Evolutionary conservation across 2,797 vertebrate species (phyloP), one percentile per base, ranked within the genome.

Genomic region (Sphenopsis melanotis): DNA sequence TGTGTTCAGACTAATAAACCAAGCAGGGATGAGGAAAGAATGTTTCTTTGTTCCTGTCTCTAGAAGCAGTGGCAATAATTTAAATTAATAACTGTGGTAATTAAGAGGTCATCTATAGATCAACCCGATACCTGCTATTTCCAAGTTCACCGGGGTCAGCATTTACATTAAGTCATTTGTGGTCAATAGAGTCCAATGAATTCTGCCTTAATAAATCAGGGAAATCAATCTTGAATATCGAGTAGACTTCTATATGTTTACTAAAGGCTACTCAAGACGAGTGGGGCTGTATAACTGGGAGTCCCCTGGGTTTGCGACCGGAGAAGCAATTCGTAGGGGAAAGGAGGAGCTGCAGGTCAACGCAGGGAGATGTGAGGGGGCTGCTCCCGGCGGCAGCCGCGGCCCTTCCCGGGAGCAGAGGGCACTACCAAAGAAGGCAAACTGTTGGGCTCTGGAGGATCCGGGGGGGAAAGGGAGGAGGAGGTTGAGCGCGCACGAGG

Each of bases 91-190:
- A 97, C 97, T 97, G 97, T 97, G 97, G 98, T 98, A 97, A 98
- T 98, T 98, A 98, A 98, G 98, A 98, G 98, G 98, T 98, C 97
- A 98, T 98, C 98, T 97, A 97, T 97, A 97, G 97, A 98, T 98
- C 98, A 98, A 97, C 97, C 97, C 94, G 94, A 96, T 96, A 97
- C 94, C 95, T 97, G 95, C 97, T 96, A 97, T 98, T 97, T 98
- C 97, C 97, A 97, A 97, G 97, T 97, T 98, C 97, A 97, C 96
- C 56, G 6, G 78, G 97, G 92, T 97, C 97, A 94, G 32, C 85
- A 94, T 96, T 96, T 96, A 96, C 96, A 96, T 94, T 93, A 91
- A 96, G 93, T 96, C 91, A 95, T 91, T 94, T 91, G 92, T 90
- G 95, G 95, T 95, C 97, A 96, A 95, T 94, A 96, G 77, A 93